Percentiles rank a stretch among this genome's conserved stretches.
These are phyloP conservation scores for Umimayanthus chanpuru DNA, from an alignment of 92 coral and sea anemone species.

Conservation along the genomic window DNA sequence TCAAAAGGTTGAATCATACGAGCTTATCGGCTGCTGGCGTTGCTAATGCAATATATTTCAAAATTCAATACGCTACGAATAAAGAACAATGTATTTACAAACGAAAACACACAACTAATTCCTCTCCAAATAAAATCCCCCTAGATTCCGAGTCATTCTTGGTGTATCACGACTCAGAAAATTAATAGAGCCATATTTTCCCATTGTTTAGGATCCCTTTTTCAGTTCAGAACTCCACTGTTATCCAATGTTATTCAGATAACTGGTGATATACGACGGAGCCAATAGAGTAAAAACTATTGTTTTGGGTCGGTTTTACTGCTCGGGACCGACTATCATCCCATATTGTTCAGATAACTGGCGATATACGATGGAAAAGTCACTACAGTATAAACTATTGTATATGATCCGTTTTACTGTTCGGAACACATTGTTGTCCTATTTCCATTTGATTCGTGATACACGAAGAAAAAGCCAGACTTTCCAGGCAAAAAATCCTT, in stretches of 20 bases:
- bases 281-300: neutral
- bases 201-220: neutral
- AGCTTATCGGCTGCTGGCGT: neutral
- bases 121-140: neutral
- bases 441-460: neutral
- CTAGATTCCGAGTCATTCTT: neutral
- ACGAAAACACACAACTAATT: neutral
- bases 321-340: too few relatives aligned
- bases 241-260: too few relatives aligned
- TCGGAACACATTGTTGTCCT: too few relatives aligned
- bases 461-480: neutral
- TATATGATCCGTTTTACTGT: too few relatives aligned
- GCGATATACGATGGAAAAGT: neutral
- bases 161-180: neutral
- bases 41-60: neutral
- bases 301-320: too few relatives aligned
- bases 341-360: too few relatives aligned
- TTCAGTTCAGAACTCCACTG: too few relatives aligned
- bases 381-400: neutral
- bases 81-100: conserved; percentile 8
- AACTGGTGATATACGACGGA: too few relatives aligned
- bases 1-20: neutral
- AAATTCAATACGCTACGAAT: conserved; percentile 13
- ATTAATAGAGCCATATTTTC: neutral
- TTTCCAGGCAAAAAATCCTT: neutral